phyloP scores from a whole-genome alignment of 2,888 invertebrate species.

The Nemurella pictetii region DNA sequence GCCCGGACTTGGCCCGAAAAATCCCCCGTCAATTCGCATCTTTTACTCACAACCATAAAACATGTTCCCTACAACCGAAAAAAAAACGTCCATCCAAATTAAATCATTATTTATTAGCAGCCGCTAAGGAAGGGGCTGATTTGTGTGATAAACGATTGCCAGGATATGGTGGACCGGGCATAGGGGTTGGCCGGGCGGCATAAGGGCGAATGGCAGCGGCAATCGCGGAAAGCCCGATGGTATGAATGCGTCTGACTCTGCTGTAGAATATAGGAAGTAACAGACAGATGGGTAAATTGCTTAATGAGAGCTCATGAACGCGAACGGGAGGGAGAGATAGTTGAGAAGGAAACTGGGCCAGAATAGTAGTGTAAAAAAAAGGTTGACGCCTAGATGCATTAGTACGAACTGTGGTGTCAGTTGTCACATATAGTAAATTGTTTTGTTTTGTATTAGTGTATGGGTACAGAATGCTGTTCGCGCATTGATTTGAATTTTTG shows the following conservation, averaged over 20 bases:
- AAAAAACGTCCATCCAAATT: not conserved
- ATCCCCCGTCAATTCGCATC: not conserved
- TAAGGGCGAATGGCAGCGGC: not conserved
- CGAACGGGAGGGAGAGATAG: constrained; percentile 5
- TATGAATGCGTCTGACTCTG: not conserved
- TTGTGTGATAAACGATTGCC: not conserved
- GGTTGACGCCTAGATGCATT: not conserved
- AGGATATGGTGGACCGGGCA: not conserved
- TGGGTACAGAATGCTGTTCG: not conserved
- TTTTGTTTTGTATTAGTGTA: not conserved
- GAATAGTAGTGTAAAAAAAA: not conserved
- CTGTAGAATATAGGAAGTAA: not conserved
- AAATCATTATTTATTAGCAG: not conserved
- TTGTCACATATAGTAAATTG: not conserved
- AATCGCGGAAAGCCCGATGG: not conserved
- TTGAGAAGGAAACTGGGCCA: constrained; percentile 16
- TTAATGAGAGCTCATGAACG: constrained; percentile 34
- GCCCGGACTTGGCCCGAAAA: not conserved
- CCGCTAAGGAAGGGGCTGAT: not conserved
- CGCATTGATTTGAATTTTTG: not conserved
- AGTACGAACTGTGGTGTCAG: not conserved
- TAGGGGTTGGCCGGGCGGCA: not conserved
- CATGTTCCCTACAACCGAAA: not conserved
- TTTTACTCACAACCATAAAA: not conserved
- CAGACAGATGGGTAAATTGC: constrained; percentile 34